A percentile compares a stretch with the other conserved stretches of the same genome.
phyloP scores from a whole-genome alignment of 1,140 invertebrate genomes.

The Meloidogyne exigua region DNA sequence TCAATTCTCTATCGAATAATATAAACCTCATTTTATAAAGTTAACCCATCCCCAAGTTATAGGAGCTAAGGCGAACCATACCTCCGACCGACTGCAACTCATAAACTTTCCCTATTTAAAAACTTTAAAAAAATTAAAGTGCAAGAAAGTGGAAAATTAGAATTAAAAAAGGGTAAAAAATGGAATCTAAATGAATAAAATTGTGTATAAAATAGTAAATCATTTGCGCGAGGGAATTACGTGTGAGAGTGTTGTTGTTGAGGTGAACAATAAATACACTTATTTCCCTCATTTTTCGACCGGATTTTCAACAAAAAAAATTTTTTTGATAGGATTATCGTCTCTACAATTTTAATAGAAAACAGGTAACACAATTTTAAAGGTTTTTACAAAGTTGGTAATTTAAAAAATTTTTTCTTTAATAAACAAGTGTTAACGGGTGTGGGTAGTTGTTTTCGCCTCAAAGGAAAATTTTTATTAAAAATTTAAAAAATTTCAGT shows the following conservation, averaged over 20 bases:
- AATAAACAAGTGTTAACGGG: not conserved
- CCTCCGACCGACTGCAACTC: not conserved
- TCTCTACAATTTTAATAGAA: not conserved
- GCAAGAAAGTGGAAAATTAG: not conserved
- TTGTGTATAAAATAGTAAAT: not conserved
- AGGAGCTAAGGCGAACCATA: not conserved
- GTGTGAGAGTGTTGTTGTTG: not conserved
- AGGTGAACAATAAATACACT: not conserved
- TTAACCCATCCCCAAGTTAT: no score
- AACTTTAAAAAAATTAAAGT: not conserved
- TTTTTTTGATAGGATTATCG: not conserved
- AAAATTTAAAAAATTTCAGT: no score
- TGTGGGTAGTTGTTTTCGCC: no score
- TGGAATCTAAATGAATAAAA: not conserved
- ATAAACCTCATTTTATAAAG: no score
- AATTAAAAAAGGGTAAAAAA: not conserved
- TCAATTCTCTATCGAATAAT: no score
- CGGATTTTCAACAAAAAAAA: not conserved
- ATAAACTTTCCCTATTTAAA: not conserved
- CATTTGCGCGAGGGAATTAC: not conserved
- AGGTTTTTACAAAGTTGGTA: not conserved
- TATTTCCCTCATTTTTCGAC: not conserved
- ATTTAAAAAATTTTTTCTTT: not conserved
- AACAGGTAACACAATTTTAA: not conserved
- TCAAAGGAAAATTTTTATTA: no score